These are phyloP conservation scores for Lucilia sericata DNA, from an alignment of 1,140 invertebrate genomes.

Conservation along the genomic window DNA sequence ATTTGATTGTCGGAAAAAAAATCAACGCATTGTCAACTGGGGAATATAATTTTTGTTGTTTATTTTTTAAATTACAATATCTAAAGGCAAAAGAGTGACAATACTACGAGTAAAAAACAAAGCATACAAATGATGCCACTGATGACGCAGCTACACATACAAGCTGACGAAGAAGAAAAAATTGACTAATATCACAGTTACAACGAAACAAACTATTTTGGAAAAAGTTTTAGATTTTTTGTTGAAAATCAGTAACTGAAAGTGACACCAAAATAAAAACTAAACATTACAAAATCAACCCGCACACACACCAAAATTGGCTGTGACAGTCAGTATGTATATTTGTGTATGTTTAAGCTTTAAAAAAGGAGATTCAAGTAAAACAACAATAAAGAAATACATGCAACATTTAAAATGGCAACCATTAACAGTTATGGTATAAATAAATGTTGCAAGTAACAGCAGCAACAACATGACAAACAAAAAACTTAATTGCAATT, in stretches of 20 bases:
- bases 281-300: constrained; percentile 5
- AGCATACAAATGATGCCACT: background rate
- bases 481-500: constrained; percentile 18
- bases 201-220: background rate
- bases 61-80: background rate
- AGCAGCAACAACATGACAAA: background rate
- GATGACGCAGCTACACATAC: background rate
- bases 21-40: constrained; percentile 34
- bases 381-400: background rate
- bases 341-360: background rate
- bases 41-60: constrained; percentile 32
- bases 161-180: background rate
- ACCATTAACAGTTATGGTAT: constrained; percentile 23
- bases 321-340: background rate
- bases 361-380: background rate
- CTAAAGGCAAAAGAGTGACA: background rate
- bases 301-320: background rate
- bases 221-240: background rate
- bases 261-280: constrained; percentile 6
- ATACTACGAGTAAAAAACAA: background rate
- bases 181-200: constrained; percentile 5
- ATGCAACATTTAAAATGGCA: background rate
- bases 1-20: constrained; percentile 41
- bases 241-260: background rate
- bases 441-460: background rate